A percentile compares a stretch with the other conserved stretches of the same genome.
phyloP scores from a whole-genome alignment of 1,140 invertebrate species.

The Neodiprion fabricii region DNA sequence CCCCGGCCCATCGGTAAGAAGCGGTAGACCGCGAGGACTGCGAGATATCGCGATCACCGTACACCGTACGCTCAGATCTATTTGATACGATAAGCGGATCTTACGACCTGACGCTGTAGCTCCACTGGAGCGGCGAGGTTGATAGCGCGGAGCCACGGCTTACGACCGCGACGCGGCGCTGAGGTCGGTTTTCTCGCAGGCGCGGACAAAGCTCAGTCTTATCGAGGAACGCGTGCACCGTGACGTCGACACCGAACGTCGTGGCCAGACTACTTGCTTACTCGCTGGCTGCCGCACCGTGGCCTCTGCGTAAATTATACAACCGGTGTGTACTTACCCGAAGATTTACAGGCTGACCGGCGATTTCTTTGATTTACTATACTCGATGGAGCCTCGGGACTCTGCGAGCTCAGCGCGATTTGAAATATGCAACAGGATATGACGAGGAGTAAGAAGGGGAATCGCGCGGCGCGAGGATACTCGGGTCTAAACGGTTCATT shows the following conservation, averaged over 20 bases:
- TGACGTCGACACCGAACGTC: too few relatives aligned
- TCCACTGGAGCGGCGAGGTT: too few relatives aligned
- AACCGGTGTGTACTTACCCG: neutral
- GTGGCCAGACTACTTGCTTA: too few relatives aligned
- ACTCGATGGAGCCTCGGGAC: neutral
- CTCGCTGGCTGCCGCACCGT: neutral
- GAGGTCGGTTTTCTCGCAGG: neutral
- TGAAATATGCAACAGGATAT: too few relatives aligned
- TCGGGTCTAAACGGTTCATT: too few relatives aligned
- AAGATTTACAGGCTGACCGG: neutral
- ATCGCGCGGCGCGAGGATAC: too few relatives aligned
- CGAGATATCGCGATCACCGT: neutral
- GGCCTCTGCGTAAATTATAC: constrained; percentile 2
- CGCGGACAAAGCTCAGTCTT: neutral
- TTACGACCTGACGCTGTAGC: neutral
- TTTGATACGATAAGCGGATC: neutral
- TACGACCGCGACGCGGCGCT: too few relatives aligned
- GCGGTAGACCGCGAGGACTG: neutral
- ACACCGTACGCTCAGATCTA: neutral
- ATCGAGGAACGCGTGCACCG: neutral
- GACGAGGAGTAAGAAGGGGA: too few relatives aligned
- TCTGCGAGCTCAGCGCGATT: too few relatives aligned
- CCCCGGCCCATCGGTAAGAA: neutral
- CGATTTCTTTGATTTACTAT: neutral
- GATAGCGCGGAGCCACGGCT: too few relatives aligned